Conservation (phyloP, 2,113 vertebrate species). For the Sebastes schlegelii region DNA sequence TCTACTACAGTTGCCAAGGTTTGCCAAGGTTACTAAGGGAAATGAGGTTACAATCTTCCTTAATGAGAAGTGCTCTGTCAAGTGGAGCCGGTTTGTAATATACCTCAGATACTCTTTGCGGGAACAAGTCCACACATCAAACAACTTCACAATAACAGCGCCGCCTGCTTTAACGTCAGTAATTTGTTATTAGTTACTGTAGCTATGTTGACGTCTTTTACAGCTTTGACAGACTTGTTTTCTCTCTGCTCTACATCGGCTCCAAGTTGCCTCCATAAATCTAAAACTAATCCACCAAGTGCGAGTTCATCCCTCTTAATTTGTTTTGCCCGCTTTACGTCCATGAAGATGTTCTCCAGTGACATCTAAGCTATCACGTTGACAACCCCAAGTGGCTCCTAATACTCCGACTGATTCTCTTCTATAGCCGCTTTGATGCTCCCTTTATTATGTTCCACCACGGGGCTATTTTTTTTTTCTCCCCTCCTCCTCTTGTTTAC, state of each 20-base stretch:
- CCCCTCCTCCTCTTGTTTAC: constrained; percentile 67
- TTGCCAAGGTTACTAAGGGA: constrained; percentile 68
- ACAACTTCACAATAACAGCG: neutral
- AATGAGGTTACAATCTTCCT: constrained; percentile 67
- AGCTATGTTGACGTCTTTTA: constrained; percentile 16
- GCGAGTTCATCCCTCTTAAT: constrained; percentile 80
- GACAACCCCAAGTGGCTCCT: constrained; percentile 77
- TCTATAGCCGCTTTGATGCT: constrained; percentile 68
- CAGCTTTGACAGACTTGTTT: constrained; percentile 51
- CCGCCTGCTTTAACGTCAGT: neutral
- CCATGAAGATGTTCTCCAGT: constrained; percentile 75
- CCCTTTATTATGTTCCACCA: constrained; percentile 64
- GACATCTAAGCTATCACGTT: constrained; percentile 78
- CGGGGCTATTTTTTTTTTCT: constrained; percentile 52
- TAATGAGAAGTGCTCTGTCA: constrained; percentile 54
- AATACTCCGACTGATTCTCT: constrained; percentile 72
- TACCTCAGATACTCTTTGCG: constrained; percentile 16
- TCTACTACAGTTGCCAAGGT: constrained; percentile 62
- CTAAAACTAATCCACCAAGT: constrained; percentile 80
- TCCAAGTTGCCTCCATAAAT: constrained; percentile 64
- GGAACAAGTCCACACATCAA: neutral
- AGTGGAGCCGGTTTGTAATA: constrained; percentile 70
- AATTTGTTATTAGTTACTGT: constrained; percentile 5
- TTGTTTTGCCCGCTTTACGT: constrained; percentile 76
- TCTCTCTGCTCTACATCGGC: constrained; percentile 35